Base-by-base conservation (phyloP, 2,888 invertebrate genomes). In the Apodemia duryi region DNA sequence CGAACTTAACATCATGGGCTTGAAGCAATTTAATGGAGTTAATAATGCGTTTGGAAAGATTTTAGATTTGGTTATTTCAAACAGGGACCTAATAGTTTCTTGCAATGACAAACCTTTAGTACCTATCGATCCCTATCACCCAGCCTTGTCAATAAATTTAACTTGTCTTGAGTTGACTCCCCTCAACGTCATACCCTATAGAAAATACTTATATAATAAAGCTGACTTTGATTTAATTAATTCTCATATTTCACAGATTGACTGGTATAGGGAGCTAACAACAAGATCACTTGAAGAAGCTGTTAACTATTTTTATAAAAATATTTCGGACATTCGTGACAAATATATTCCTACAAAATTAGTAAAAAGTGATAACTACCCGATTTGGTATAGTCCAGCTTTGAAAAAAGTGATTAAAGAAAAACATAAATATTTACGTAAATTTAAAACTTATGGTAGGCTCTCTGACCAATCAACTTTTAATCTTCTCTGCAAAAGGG, bases 71-170 rank as follows among this genome's bases (percentile, higher is more conserved):
- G 61, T 61, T 11, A 29, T 61, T n/a, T 61, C 61, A 9, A 61
- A 61, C 9, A 13, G 38, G n/a, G n/a, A n/a, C n/a, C n/a, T n/a
- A n/a, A n/a, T n/a, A n/a, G n/a, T n/a, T n/a, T n/a, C n/a, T n/a
- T n/a, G n/a, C n/a, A n/a, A n/a, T n/a, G n/a, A n/a, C n/a, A n/a
- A n/a, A n/a, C n/a, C n/a, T n/a, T n/a, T n/a, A n/a, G n/a, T n/a
- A n/a, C n/a, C n/a, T n/a, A n/a, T n/a, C n/a, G 60, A 60, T 60
- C 60, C 60, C 2, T 60, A 60, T 60, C 60, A 60, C 32, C 60
- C 32, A 5, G 60, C 32, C 11, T 35, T 60, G 5, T 32, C 35
- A 60, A 60, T 60, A 29, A 13, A 60, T 29, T 21, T 60, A 32
- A 35, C 10, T 13, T 32, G 7, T 3, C 13, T 32, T 2, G 13